Evolutionary conservation across 2,888 invertebrate genomes (phyloP), one percentile per base, ranked within the genome.

Genomic region (Punctoribates punctum): DNA sequence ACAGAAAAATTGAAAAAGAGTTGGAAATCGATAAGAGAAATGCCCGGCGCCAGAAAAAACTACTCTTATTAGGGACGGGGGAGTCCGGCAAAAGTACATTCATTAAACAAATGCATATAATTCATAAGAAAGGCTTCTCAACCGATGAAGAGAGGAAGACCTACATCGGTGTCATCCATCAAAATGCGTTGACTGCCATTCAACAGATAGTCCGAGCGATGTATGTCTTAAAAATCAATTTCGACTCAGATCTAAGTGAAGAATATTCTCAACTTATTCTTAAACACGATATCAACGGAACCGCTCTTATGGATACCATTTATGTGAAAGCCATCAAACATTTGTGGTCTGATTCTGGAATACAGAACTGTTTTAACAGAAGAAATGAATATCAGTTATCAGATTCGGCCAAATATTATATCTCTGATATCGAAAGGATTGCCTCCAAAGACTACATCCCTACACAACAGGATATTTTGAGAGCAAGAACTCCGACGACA

Each of bases 51-150:
- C 77, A 79, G 62, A 54, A 79, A n/a, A 80, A 80, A 75, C 65
- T 80, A 17, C 72, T 80, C n/a, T 65, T 80, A 11, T 72, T 80
- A 15, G 80, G 80, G 23, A 78, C 78, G 25, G 78, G 78, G 17
- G 78, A 78, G 75, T 78, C 77, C 13, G 78, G 78, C 23, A 80
- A 80, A 74, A 78, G 78, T 76, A 80, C 80, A 17, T 80, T 80
- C 65, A 80, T 80, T n/a, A 80, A 79, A 82, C 87, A 87, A 82
- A 87, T 87, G 87, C 83, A 86, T 79, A 87, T 87, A 80, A 87
- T 87, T 80, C 87, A 87, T 82, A 87, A 87, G 29, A 81, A 83
- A 65, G 87, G 87, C 46, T 87, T 87, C 81, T 46, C 60, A 46
- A 85, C 79, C 8, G 79, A 77, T 23, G 78, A 80, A 42, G 80